Base-by-base conservation (phyloP, 2,113 vertebrate species). In the Pseudorasbora parva region DNA sequence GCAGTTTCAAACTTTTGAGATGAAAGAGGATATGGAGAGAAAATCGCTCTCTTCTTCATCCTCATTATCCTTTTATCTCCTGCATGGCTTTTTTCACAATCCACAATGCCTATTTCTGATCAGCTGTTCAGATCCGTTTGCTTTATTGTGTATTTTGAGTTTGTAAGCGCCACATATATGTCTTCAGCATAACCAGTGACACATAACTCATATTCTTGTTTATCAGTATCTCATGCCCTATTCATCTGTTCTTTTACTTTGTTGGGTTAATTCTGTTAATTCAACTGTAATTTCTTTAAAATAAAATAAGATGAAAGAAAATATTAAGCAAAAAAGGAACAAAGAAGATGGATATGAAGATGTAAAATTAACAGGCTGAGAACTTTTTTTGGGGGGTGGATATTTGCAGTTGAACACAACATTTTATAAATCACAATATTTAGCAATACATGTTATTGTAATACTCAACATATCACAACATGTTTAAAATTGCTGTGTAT, bases 11-110 rank as follows among this genome's bases (percentile, higher is more conserved):
- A 45, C 69, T 72, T 72, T 47, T 45, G 41, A 72, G 37, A 45
- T 72, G 41, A 72, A 45, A 66, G 62, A 17, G 27, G 10, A 45
- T 10, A 72, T 21, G 41, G 21, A 43, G 69, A 72, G 69, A 72
- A 45, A 47, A 72, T 72, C 5, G 41, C 41, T 72, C 41, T 21
- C 43, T 25, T 43, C 33, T 45, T 47, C 43, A 2, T 66, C 25
- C 62, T 66, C 62, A 72, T 72, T 72, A 45, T 72, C 69, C 69
- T 72, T 72, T 72, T 45, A 72, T 72, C 37, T 47, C 21, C 69
- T 23, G 37, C 69, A 6, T 15, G 33, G 19, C 43, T 47, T 72
- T 23, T 33, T 66, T 17, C 30, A 45, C n/a, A 80, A 80, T 8
- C 69, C 43, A n/a, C 21, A 12, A 45, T 17, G 15, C 17, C 33